Base-by-base conservation (phyloP, 2,113 vertebrate species). In the Oncorhynchus clarkii region DNA sequence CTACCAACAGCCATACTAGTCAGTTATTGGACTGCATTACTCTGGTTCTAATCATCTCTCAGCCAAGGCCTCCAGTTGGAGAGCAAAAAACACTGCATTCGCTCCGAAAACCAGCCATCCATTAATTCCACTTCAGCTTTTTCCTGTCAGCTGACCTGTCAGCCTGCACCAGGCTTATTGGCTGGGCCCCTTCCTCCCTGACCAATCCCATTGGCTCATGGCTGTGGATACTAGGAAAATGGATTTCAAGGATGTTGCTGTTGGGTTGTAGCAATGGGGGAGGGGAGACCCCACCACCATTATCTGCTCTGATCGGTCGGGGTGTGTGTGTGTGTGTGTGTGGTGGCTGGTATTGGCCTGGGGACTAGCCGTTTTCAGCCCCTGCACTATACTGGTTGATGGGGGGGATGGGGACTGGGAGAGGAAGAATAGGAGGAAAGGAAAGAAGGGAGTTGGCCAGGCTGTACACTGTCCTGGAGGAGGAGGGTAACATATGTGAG, bases 261-360 rank as follows among this genome's bases (percentile, higher is more conserved):
- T 59, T 78, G 71, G 73, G 79, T 79, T 80, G 80, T 60, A 82
- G 60, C 60, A 49, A 45, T 79, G 81, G 78, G 82, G 83, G 81
- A 69, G 34, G 71, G 80, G 77, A 18, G 13, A 13, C 8, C 5
- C 27, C 22, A 67, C 26, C 26, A 34, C 48, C 57, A 73, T 14
- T 67, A 73, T 67, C 24, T 26, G 29, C 1, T 65, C 71, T 79
- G 51, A 78, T 54, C 29, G 62, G 27, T 6, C 31, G 51, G 20
- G 51, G 57, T 49, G 51, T 22, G 45, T 71, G 22, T 51, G 45
- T 12, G 39, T 82, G 70, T 39, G 51, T 67, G 18, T 59, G 67
- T 48, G 60, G 31, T 34, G 31, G 31, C 4, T 26, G 31, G 69
- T 64, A 51, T 3, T 4, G 4, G 64, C 16, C 24, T 39, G 20